Evolutionary conservation across 2,797 vertebrate genomes (phyloP).

Genomic region (Brachyrhaphis roseni): DNA sequence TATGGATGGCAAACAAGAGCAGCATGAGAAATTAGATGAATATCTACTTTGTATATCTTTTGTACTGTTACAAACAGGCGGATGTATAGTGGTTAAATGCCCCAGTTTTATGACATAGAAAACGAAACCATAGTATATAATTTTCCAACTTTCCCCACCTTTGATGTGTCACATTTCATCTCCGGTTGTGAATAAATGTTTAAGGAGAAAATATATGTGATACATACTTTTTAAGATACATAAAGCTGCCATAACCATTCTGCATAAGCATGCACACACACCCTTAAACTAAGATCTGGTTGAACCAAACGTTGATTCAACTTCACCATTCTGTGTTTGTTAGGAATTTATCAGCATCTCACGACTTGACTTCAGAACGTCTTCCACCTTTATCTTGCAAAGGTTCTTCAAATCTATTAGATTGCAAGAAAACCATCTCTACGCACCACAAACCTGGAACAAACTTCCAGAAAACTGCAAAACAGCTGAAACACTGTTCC

Average conservation of each 20-base stretch:
- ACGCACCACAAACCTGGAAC: too few species aligned
- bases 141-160: background rate
- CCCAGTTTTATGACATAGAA: background rate
- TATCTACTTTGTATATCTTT: background rate
- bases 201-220: background rate
- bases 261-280: background rate
- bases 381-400: background rate
- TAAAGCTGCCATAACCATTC: background rate
- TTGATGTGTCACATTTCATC: background rate
- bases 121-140: background rate
- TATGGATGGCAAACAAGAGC: conserved; percentile 1
- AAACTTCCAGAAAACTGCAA: too few species aligned
- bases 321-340: background rate
- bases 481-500: too few species aligned
- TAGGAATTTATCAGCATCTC: background rate
- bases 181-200: background rate
- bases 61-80: background rate
- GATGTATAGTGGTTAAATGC: background rate
- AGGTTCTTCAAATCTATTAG: background rate
- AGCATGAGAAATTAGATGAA: background rate
- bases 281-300: background rate
- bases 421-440: background rate
- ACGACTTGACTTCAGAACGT: background rate
- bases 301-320: background rate
- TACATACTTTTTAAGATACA: background rate